Evolutionary conservation across 2,113 vertebrate genomes (phyloP).

Genomic region (Lucifuga dentata): DNA sequence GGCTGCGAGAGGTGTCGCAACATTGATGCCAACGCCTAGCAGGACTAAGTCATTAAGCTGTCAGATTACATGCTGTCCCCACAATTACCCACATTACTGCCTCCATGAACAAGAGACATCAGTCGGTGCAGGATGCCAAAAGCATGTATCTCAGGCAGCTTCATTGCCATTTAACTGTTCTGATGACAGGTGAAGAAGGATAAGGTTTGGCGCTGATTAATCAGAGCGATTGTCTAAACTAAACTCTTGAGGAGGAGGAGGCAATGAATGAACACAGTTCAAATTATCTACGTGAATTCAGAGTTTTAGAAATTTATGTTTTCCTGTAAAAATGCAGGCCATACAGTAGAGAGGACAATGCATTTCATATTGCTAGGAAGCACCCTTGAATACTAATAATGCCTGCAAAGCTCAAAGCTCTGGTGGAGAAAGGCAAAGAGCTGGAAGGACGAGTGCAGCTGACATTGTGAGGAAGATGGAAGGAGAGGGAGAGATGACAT

Average conservation of each 20-base stretch:
- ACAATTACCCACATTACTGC: conserved; percentile 73
- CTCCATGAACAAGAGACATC: conserved; percentile 62
- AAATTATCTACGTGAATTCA: conserved; percentile 44
- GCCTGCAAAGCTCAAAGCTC: conserved; percentile 70
- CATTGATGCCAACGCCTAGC: conserved; percentile 52
- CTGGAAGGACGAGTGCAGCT: conserved; percentile 70
- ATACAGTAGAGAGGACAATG: conserved; percentile 41
- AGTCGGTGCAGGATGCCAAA: conserved; percentile 54
- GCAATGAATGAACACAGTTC: conserved; percentile 10
- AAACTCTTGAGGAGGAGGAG: conserved; percentile 12
- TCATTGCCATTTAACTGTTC: conserved; percentile 57
- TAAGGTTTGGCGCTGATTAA: conserved; percentile 41
- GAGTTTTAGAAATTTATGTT: conserved; percentile 35
- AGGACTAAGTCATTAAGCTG: conserved; percentile 79
- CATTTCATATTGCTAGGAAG: conserved; percentile 70
- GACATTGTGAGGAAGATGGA: conserved; percentile 72
- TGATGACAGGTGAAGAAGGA: conserved; percentile 54
- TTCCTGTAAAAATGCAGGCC: conserved; percentile 35
- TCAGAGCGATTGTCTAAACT: conserved; percentile 47
- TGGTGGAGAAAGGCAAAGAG: conserved; percentile 60
- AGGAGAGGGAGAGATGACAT: conserved; percentile 67
- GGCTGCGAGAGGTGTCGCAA: conserved; percentile 63
- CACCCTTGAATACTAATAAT: conserved; percentile 76
- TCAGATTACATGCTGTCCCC: conserved; percentile 80
- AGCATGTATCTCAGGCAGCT: conserved; percentile 41